Evolutionary conservation across 2,113 vertebrate species (phyloP), one percentile per base, ranked within the genome.

Genomic region (Seriola quinqueradiata): DNA sequence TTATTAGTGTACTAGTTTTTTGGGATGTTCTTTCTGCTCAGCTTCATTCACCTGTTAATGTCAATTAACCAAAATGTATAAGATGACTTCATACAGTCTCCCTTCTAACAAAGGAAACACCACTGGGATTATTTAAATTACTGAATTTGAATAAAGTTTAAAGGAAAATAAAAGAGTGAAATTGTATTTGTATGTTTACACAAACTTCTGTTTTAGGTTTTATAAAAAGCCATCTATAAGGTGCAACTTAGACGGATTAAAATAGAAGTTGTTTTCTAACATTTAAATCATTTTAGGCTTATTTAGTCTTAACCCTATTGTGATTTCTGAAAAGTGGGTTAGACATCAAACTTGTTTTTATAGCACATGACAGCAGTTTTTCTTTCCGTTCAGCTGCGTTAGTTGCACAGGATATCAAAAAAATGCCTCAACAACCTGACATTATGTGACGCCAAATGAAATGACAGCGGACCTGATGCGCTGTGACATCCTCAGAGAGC

Each of bases 381-480:
- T 55, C 70, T 65, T 60, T 68, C 38, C 58, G n/a, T 70, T 71
- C 54, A 69, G 67, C 57, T 42, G 38, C 57, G 40, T 57, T 65
- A 21, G 57, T 61, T 61, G 66, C 66, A 75, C 84, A 76, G 36
- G 38, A 69, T 76, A 82, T 84, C 46, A 21, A 21, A 80, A 80
- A 68, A 79, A 71, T 32, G 36, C 42, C 68, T 70, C 44, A 40
- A 74, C 77, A 82, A 76, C 67, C 71, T 84, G 81, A 84, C 86
- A 84, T 79, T 82, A 77, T 79, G 77, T 86, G 67, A 88, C 1
- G 63, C 52, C 48, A n/a, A 84, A 81, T 61, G 32, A 84, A 90
- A 88, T 68, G 71, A 84, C 70, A 48, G 57, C 32, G 1, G 54
- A 79, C 75, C 52, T 79, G 67, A 88, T 81, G 69, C 25, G 17